phyloP scores from a whole-genome alignment of 2,113 vertebrate species.

The Condylura cristata region DNA sequence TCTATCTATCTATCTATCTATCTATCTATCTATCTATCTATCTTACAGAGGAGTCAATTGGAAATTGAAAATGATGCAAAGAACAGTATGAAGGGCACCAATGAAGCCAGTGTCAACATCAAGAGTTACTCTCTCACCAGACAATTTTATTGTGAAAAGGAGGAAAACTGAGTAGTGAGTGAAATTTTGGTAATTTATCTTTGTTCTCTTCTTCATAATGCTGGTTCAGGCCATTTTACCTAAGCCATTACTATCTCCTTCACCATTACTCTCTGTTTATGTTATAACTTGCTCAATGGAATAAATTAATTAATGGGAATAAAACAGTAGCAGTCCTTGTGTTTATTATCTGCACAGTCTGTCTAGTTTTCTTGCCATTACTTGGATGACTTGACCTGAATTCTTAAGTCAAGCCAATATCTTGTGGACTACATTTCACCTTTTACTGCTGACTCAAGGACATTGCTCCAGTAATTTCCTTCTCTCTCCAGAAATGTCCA shows the following conservation, averaged over 20 bases:
- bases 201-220: background rate
- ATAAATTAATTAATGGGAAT: background rate
- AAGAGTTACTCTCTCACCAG: fast-evolving
- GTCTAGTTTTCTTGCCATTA: background rate
- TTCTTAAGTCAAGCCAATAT: background rate
- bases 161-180: background rate
- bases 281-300: background rate
- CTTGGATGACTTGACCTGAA: background rate
- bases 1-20: too few relatives aligned
- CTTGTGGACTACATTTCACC: fast-evolving
- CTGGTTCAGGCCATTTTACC: background rate
- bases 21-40: too few relatives aligned
- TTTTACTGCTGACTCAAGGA: background rate
- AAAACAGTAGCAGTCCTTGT: background rate
- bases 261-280: too few relatives aligned
- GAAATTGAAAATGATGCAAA: background rate
- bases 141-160: background rate
- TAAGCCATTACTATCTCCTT: background rate
- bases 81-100: background rate
- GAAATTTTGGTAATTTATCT: background rate
- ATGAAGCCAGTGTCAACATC: background rate
- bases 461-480: background rate
- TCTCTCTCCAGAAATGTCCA: background rate
- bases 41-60: background rate
- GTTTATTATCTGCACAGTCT: background rate